Base-by-base conservation (phyloP, 2,888 invertebrate genomes). In the Andrena fulva region DNA sequence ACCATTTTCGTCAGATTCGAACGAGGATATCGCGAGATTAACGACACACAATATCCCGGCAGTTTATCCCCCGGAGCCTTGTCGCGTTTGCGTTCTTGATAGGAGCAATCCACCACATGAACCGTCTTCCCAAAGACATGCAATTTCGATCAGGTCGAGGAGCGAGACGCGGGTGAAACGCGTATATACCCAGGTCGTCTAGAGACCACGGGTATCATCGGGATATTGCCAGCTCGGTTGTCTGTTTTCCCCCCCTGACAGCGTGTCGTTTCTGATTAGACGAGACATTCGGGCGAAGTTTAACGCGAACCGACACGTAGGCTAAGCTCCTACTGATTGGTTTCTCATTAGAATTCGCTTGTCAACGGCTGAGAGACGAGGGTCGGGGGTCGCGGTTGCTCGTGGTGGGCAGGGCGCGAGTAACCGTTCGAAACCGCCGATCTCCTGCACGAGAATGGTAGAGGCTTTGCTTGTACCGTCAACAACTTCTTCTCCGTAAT, bases 191-290 rank as follows among this genome's bases (percentile, higher is more conserved):
- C 2, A 33, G 50, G 8, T 29, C 42, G 59, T 27, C 2, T 16
- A 0, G 48, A 50, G 66, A 56, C 56, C 56, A n/a, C 2, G 16
- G 27, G 10, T 20, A 52, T 50, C 78, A 16, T 66, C 66, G 70
- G n/a, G n/a, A 77, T 80, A 71, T 71, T 60, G 59, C 74, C 12
- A 60, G 68, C 56, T 56, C 64, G 8, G 42, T 56, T 66, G 77
- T 66, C 56, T 31, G 70, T 48, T 31, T 52, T n/a, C 10, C 6
- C 6, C 24, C 10, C 6, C 6, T 66, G 77, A 77, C 35, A 64
- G 35, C 64, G 59, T 52, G 79, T 79, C 77, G 66, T 60, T 80
- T 77, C 66, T 66, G 70, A 80, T 80, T 70, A 70, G 60, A 24
- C 4, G 27, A 29, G 50, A 29, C 50, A 33, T 27, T 35, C n/a